These are phyloP conservation scores for Calyptommatus sinebrachiatus DNA, from an alignment of 2,113 vertebrate genomes.

Conservation along the genomic window DNA sequence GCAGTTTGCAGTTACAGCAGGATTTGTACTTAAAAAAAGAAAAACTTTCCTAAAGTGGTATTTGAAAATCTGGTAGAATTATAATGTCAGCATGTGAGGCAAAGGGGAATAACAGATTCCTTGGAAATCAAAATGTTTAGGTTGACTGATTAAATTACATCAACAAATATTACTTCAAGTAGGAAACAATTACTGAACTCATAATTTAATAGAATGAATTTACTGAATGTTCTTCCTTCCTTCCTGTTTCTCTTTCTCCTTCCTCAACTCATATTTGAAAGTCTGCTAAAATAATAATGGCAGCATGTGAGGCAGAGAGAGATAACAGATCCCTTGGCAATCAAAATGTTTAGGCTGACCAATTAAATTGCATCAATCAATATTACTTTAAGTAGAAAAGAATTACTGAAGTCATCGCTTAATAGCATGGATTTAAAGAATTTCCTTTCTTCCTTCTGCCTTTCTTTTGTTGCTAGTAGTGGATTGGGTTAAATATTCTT, in stretches of 20 bases:
- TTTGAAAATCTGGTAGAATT: background rate
- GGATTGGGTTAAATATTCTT: background rate
- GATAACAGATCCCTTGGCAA: conserved; percentile 5
- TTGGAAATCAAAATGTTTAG: conserved; percentile 3
- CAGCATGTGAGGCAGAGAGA: conserved; percentile 1
- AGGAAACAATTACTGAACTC: conserved; percentile 27
- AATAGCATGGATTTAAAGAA: background rate
- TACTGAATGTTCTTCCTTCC: background rate
- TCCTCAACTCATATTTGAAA: conserved; percentile 1
- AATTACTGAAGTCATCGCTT: conserved; percentile 32
- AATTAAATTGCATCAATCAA: conserved; percentile 3
- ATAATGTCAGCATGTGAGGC: conserved; percentile 10
- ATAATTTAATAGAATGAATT: conserved; percentile 16
- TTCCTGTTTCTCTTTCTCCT: background rate
- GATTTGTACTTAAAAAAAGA: background rate
- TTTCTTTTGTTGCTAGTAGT: background rate
- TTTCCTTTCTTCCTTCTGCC: background rate
- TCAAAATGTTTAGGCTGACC: conserved; percentile 8
- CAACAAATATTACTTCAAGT: conserved; percentile 7
- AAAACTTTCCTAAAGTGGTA: conserved; percentile 2
- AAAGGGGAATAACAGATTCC: background rate
- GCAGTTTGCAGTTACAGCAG: background rate
- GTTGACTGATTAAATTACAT: conserved; percentile 1
- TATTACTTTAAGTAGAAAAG: conserved; percentile 17
- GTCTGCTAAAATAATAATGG: background rate